Evolutionary conservation across 2,888 invertebrate species (phyloP).

Genomic region (Cheilosia grossa): DNA sequence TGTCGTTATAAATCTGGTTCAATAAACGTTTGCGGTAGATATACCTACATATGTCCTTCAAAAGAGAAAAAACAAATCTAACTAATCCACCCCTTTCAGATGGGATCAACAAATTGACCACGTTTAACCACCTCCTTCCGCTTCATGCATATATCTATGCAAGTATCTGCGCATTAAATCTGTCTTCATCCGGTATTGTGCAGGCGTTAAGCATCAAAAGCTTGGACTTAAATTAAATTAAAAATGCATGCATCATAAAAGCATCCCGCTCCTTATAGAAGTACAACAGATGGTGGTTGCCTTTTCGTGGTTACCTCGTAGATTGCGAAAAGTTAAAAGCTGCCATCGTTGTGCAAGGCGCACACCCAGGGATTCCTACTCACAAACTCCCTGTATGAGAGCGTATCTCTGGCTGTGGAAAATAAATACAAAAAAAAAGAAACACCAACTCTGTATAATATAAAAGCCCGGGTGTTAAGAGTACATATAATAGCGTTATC

Average conservation of each 20-base stretch:
- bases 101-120: too few relatives aligned
- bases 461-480: conserved; percentile 45
- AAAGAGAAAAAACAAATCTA: too few relatives aligned
- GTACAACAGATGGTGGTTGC: conserved; percentile 35
- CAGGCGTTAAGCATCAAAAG: conserved; percentile 50
- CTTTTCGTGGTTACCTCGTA: conserved; percentile 40
- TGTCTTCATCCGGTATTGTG: conserved; percentile 17
- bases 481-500: conserved; percentile 62
- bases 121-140: too few relatives aligned
- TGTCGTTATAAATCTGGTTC: too few relatives aligned
- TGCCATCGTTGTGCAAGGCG: conserved; percentile 1
- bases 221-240: conserved; percentile 61
- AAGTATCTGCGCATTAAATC: conserved; percentile 22
- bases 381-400: not conserved
- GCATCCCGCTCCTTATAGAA: conserved; percentile 9
- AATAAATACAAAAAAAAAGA: not conserved
- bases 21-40: too few relatives aligned
- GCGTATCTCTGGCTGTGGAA: not conserved
- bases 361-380: not conserved
- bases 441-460: conserved; percentile 16
- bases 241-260: conserved; percentile 55
- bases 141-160: too few relatives aligned
- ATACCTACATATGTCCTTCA: too few relatives aligned
- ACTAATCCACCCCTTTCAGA: too few relatives aligned
- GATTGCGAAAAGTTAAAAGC: conserved; percentile 41